Evolutionary conservation across 2,113 vertebrate genomes (phyloP).

Genomic region (Silurus meridionalis): DNA sequence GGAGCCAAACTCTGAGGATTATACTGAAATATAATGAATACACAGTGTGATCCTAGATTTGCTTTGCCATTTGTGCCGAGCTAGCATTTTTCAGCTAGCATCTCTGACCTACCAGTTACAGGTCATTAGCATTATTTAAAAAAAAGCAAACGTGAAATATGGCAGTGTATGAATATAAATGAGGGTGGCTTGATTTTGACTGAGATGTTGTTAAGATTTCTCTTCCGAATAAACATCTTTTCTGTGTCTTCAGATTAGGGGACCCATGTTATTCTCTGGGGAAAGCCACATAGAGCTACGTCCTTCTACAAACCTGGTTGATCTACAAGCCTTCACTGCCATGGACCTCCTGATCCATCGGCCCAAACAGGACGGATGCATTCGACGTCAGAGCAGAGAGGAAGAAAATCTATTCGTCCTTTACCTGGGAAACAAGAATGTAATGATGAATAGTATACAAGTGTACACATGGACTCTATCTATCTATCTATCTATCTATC

Average conservation of each 20-base stretch:
- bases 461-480: background rate
- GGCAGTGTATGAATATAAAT: background rate
- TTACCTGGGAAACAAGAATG: slow-evolving; percentile 78
- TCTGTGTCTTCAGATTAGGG: slow-evolving; percentile 70
- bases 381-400: slow-evolving; percentile 13
- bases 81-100: background rate
- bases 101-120: background rate
- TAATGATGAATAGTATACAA: background rate
- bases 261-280: slow-evolving; percentile 83
- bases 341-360: slow-evolving; percentile 81
- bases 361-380: slow-evolving; percentile 55
- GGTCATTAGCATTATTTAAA: background rate
- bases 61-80: background rate
- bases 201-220: background rate
- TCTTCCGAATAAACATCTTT: background rate
- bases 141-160: background rate
- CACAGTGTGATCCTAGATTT: background rate
- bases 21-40: background rate
- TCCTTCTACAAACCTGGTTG: slow-evolving; percentile 76
- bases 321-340: slow-evolving; percentile 82
- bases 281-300: slow-evolving; percentile 81
- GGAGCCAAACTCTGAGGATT: background rate
- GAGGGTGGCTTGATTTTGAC: background rate
- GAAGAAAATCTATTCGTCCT: slow-evolving; percentile 77
- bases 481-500: no score